Evolutionary conservation across 1,140 invertebrate genomes (phyloP).

Genomic region (Drosophila setifemur): DNA sequence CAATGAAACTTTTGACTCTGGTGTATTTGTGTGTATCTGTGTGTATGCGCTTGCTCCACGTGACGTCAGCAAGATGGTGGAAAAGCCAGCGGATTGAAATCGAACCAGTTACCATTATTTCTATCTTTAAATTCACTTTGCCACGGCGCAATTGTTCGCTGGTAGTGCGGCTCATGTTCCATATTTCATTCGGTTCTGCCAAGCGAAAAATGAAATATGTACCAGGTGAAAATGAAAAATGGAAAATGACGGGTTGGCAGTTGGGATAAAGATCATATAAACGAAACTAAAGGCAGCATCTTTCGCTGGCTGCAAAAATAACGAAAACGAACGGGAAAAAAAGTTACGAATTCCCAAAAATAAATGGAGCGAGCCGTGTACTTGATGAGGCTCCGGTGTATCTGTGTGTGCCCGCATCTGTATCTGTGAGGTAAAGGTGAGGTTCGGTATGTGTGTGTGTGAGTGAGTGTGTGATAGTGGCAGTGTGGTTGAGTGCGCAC

Average conservation of each 20-base stretch:
- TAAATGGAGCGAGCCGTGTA: conserved; percentile 41
- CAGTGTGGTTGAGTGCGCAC: conserved; percentile 66
- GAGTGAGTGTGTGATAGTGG: conserved; percentile 26
- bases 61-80: conserved; percentile 51
- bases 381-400: conserved; percentile 20
- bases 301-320: neutral
- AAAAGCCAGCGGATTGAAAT: conserved; percentile 34
- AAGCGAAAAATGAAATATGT: conserved; percentile 41
- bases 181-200: conserved; percentile 39
- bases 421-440: conserved; percentile 10
- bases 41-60: conserved; percentile 46
- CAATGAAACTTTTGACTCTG: conserved; percentile 20
- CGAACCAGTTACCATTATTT: conserved; percentile 35
- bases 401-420: conserved; percentile 18
- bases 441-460: conserved; percentile 10
- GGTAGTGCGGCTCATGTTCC: neutral
- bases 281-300: conserved; percentile 22
- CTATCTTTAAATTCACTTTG: conserved; percentile 45
- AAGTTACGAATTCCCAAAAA: conserved; percentile 41
- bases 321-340: conserved; percentile 18
- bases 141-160: conserved; percentile 5
- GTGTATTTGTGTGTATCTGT: conserved; percentile 4
- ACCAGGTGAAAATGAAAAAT: conserved; percentile 35
- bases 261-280: conserved; percentile 33
- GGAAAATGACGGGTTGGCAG: conserved; percentile 4